Evolutionary conservation across 92 coral and sea anemone genomes (phyloP).

Genomic region (Umimayanthus kanabou): DNA sequence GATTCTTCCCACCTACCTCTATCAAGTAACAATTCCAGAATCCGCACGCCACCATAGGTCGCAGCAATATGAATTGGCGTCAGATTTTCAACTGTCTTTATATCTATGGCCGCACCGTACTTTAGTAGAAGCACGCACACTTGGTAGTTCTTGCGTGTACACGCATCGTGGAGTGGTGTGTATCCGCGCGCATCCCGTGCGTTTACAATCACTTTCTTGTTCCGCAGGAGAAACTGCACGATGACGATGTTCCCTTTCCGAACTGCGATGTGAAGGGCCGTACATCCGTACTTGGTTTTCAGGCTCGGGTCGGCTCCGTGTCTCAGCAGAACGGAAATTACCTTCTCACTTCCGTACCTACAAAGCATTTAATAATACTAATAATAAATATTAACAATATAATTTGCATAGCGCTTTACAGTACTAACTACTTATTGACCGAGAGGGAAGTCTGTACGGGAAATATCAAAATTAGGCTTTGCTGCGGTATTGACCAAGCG

Average conservation of each 20-base stretch:
- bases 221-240: constrained; percentile 18
- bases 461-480: too few species aligned
- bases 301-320: constrained; percentile 21
- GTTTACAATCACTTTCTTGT: constrained; percentile 6
- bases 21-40: constrained; percentile 7
- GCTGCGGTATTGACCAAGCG: too few species aligned
- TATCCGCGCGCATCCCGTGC: constrained; percentile 25
- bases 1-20: background rate
- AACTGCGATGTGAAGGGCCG: constrained; percentile 35
- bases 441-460: too few species aligned
- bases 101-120: constrained; percentile 27
- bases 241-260: background rate
- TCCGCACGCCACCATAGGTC: background rate
- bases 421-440: too few species aligned
- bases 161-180: constrained; percentile 36
- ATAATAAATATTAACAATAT: background rate
- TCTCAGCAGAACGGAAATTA: constrained; percentile 1
- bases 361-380: background rate
- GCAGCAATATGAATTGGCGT: constrained; percentile 35
- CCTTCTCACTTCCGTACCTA: constrained; percentile 32
- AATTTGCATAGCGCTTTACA: too few species aligned
- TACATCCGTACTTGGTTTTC: constrained; percentile 17
- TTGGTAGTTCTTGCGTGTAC: background rate
- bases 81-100: background rate
- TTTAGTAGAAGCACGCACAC: constrained; percentile 17